Conservation (phyloP, 2,888 invertebrate genomes). For the Watsonalla binaria region DNA sequence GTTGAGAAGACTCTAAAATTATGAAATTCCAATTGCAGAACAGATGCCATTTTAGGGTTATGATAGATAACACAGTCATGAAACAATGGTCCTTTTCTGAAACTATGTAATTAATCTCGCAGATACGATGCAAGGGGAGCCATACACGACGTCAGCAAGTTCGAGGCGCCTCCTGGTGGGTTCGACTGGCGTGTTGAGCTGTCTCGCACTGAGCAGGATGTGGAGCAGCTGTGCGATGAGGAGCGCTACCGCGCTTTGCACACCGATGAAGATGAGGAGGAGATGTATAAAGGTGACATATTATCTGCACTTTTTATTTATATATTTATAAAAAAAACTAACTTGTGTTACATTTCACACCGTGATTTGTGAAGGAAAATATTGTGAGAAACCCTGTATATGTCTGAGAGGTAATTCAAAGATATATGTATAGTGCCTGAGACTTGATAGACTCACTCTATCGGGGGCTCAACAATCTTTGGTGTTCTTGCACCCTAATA, state of each 20-base stretch:
- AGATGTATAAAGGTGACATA: conserved; percentile 89
- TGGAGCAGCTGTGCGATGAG: conserved; percentile 96
- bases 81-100: neutral
- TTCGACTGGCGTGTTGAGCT: conserved; percentile 80
- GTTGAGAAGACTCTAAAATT: too few relatives aligned
- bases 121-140: conserved; percentile 98
- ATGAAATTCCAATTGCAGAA: too few relatives aligned
- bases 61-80: neutral
- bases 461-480: too few relatives aligned
- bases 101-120: conserved; percentile 35
- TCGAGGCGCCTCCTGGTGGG: conserved; percentile 89
- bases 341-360: too few relatives aligned
- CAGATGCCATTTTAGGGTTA: neutral
- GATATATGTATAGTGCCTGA: too few relatives aligned
- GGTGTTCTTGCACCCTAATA: too few relatives aligned
- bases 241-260: conserved; percentile 95
- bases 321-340: too few relatives aligned
- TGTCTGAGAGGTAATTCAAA: too few relatives aligned
- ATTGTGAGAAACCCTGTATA: too few relatives aligned
- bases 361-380: too few relatives aligned
- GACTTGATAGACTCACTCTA: too few relatives aligned
- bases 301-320: neutral
- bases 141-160: conserved; percentile 88
- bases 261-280: conserved; percentile 92
- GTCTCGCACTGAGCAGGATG: conserved; percentile 84